Evolutionary conservation across 2,797 vertebrate species (phyloP).

Genomic region (Danio choprae): DNA sequence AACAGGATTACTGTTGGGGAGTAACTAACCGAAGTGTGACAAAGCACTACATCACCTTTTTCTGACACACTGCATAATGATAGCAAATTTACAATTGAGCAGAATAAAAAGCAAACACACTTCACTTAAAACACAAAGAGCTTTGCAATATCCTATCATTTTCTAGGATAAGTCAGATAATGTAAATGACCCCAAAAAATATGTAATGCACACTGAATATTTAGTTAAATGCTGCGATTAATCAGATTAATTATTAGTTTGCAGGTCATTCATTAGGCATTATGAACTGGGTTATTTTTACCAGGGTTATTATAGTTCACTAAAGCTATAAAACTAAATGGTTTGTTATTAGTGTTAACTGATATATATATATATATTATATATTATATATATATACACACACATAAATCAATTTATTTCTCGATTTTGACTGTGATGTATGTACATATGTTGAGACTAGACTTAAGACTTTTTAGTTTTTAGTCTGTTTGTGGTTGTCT

Average conservation of each 20-base stretch:
- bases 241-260: neutral
- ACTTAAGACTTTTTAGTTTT: too few relatives aligned
- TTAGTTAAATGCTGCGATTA: neutral
- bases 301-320: too few relatives aligned
- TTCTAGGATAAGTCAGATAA: neutral
- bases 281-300: too few relatives aligned
- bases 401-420: too few relatives aligned
- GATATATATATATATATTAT: too few relatives aligned
- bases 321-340: too few relatives aligned
- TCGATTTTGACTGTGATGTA: too few relatives aligned
- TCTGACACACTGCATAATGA: neutral
- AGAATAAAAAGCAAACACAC: neutral
- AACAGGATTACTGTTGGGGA: constrained; percentile 6
- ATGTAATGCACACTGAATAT: neutral
- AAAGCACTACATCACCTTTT: neutral
- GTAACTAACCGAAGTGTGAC: constrained; percentile 23
- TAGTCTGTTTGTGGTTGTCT: too few relatives aligned
- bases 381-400: too few relatives aligned
- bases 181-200: neutral
- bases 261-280: neutral
- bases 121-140: neutral
- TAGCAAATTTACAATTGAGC: neutral
- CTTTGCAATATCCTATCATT: neutral
- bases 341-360: too few relatives aligned
- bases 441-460: too few relatives aligned